A percentile compares a stretch with the other conserved stretches of the same genome.
Evolutionary conservation across 2,113 vertebrate species (phyloP).

Genomic region (Clinocottus analis): DNA sequence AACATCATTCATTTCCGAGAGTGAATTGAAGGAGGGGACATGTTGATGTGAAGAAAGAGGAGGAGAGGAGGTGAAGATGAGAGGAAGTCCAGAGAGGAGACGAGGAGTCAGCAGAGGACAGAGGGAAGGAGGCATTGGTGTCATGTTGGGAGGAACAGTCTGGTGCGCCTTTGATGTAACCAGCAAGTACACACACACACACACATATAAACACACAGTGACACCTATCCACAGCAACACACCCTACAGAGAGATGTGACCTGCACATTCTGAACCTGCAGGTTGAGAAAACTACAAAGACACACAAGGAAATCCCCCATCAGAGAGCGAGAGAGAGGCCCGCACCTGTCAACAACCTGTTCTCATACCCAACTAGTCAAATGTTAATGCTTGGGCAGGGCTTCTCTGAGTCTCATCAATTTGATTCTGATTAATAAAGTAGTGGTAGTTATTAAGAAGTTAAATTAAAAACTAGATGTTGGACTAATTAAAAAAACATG

Average conservation of each 20-base stretch:
- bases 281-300: conserved; percentile 55
- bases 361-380: not conserved
- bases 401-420: not conserved
- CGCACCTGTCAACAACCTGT: not conserved
- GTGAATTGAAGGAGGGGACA: not conserved
- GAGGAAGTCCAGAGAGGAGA: conserved; percentile 23
- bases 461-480: too few species aligned
- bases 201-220: conserved; percentile 12
- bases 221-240: not conserved
- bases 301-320: conserved; percentile 54
- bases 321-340: conserved; percentile 5
- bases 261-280: conserved; percentile 61
- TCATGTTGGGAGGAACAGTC: conserved; percentile 55
- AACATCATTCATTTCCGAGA: not conserved
- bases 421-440: too few species aligned
- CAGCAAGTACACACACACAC: conserved; percentile 17
- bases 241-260: conserved; percentile 36
- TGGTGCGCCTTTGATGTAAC: conserved; percentile 61
- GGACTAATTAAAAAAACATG: too few species aligned
- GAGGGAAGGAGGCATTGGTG: conserved; percentile 42
- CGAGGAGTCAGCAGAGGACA: conserved; percentile 43
- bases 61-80: conserved; percentile 3
- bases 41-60: not conserved
- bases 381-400: not conserved
- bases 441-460: too few species aligned